Base-by-base conservation (phyloP, 1,140 invertebrate species). In the Phenacoccus solenopsis region DNA sequence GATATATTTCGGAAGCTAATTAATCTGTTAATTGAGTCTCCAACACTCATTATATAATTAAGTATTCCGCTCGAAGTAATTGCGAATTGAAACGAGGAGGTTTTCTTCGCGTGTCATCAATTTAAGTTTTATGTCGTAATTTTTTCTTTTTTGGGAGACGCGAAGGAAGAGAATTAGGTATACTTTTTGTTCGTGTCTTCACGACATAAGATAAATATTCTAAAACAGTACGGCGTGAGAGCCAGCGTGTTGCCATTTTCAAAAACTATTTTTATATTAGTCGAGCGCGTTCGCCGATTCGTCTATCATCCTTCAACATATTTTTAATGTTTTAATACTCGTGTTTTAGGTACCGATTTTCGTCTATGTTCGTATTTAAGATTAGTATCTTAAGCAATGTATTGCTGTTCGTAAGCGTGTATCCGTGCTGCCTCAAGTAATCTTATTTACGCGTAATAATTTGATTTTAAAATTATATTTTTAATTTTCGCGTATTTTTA, bases 111-210 rank as follows among this genome's bases (percentile, higher is more conserved):
- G 25, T 64, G 59, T 64, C 16, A 27, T 24, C 22, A 3, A 64
- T 64, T 64, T 64, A 20, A 24, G 25, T 64, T 64, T 64, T 24
- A 20, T 64, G 59, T 64, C 59, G 25, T 22, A 25, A 27, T n/a
- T n/a, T n/a, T 22, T 24, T 10, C 22, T 24, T 25, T 27, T 64
- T 64, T 24, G 16, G 22, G 59, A 64, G 59, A 64, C 59, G 59
- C 20, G 59, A 27, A 64, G 25, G 4, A 64, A 64, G 59, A 24
- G 25, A 4, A 24, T 7, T 22, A 59, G 7, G 4, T 64, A 64
- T 64, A 10, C 38, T 64, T 64, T 64, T 64, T 64, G 59, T 64
- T 64, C 59, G 59, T 64, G 59, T 64, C 25, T 64, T 27, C 9
- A 27, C 59, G 59, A 27, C 25, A 64, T 64, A 64, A 25, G 22